Conservation (phyloP, 2,888 invertebrate species). For the Drosophila mettleri region DNA sequence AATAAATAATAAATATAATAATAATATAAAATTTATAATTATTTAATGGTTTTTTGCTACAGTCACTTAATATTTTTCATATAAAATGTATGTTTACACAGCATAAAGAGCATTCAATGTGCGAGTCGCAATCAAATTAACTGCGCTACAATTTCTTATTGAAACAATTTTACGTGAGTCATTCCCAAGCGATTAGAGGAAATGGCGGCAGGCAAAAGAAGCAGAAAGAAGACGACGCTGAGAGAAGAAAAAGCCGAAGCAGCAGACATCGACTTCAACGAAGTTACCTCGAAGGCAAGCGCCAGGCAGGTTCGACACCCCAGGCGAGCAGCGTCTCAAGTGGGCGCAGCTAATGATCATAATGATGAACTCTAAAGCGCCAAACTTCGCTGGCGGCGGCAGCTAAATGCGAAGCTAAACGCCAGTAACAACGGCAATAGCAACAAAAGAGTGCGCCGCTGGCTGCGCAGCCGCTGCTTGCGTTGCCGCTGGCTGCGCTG, state of each 20-base stretch:
- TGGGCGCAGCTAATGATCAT: constrained; percentile 70
- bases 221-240: constrained; percentile 2
- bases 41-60: no score
- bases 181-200: constrained; percentile 60
- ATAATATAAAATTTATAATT: no score
- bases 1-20: no score
- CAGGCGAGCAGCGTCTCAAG: constrained; percentile 24
- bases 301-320: constrained; percentile 21
- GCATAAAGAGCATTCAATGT: constrained; percentile 34
- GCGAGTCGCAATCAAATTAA: constrained; percentile 5
- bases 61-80: no score
- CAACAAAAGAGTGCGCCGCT: constrained; percentile 50
- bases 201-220: constrained; percentile 36
- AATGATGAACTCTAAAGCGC: constrained; percentile 67
- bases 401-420: constrained; percentile 69
- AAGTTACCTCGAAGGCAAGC: constrained; percentile 50
- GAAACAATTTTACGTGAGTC: constrained; percentile 69
- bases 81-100: no score
- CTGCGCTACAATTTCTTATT: constrained; percentile 49
- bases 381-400: constrained; percentile 64
- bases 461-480: constrained; percentile 16
- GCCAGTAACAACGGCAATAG: constrained; percentile 25
- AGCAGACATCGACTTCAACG: neutral
- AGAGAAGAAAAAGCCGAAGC: neutral
- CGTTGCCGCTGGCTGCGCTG: constrained; percentile 54